phyloP scores from a whole-genome alignment of 1,140 invertebrate species.

The Papilio polytes region DNA sequence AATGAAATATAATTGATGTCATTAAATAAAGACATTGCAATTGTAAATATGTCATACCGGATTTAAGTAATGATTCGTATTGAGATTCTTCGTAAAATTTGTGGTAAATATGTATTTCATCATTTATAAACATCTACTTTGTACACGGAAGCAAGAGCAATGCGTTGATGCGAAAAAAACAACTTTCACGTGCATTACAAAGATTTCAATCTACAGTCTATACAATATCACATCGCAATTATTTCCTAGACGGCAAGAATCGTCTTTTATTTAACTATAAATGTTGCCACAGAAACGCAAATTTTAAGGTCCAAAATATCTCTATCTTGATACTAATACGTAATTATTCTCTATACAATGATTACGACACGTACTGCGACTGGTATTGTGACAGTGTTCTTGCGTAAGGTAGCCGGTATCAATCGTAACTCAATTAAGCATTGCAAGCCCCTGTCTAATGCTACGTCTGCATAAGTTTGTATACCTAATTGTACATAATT shows the following conservation, averaged over 20 bases:
- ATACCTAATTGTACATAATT: not conserved
- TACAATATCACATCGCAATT: not conserved
- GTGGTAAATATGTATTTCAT: not conserved
- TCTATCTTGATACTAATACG: not conserved
- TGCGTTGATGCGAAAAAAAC: slow-evolving; percentile 62
- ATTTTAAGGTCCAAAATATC: not conserved
- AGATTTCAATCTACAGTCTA: slow-evolving; percentile 52
- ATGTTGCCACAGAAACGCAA: not conserved
- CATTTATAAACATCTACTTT: slow-evolving; percentile 35
- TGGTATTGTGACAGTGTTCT: slow-evolving; percentile 72
- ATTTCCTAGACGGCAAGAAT: not conserved
- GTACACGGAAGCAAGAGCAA: slow-evolving; percentile 40
- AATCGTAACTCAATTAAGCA: slow-evolving; percentile 60
- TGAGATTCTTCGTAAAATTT: not conserved
- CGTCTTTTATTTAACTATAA: not conserved
- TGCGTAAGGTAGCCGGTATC: slow-evolving; percentile 67
- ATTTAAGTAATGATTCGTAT: no score
- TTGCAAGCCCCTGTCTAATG: slow-evolving; percentile 43
- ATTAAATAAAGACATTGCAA: not conserved
- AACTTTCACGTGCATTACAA: slow-evolving; percentile 69
- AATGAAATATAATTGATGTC: not conserved
- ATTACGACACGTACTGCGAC: slow-evolving; percentile 47
- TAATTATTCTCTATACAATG: slow-evolving; percentile 20
- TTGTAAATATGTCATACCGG: no score
- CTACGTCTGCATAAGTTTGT: not conserved